phyloP scores from a whole-genome alignment of 2,113 vertebrate genomes.

The Colossoma macropomum region DNA sequence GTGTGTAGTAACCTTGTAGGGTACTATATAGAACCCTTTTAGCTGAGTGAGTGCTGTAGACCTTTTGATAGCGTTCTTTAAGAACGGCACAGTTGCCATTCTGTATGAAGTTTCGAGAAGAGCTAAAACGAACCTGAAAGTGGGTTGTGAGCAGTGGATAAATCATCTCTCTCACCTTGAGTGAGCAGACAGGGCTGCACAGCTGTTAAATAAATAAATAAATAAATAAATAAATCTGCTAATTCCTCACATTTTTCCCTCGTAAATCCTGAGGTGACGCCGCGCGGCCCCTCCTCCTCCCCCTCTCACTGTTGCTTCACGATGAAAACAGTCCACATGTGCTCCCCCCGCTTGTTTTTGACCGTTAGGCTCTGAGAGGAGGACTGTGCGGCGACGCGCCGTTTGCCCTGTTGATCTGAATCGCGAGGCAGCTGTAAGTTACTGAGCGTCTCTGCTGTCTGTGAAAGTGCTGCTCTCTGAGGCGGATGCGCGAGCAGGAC shows the following conservation, averaged over 20 bases:
- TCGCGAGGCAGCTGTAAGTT: background rate
- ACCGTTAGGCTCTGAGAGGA: background rate
- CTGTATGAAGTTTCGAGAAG: too few relatives aligned
- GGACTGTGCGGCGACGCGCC: background rate
- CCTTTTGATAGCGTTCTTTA: too few relatives aligned
- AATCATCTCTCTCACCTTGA: background rate
- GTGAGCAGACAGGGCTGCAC: background rate
- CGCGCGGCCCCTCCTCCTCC: background rate
- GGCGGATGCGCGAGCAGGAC: background rate
- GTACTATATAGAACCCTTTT: too few relatives aligned
- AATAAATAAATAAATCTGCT: background rate
- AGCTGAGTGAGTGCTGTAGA: too few relatives aligned
- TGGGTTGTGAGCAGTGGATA: background rate
- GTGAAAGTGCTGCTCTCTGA: background rate
- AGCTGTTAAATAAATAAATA: background rate
- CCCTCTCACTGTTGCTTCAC: background rate
- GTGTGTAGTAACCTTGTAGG: too few relatives aligned
- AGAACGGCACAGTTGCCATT: too few relatives aligned
- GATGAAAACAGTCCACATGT: constrained; percentile 46
- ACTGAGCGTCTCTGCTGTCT: background rate
- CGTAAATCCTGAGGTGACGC: background rate
- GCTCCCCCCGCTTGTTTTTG: constrained; percentile 5
- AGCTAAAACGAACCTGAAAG: background rate
- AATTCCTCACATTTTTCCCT: background rate
- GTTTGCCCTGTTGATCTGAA: background rate